Evolutionary conservation across 2,797 vertebrate genomes (phyloP).

Genomic region (Chaetophractus vellerosus): DNA sequence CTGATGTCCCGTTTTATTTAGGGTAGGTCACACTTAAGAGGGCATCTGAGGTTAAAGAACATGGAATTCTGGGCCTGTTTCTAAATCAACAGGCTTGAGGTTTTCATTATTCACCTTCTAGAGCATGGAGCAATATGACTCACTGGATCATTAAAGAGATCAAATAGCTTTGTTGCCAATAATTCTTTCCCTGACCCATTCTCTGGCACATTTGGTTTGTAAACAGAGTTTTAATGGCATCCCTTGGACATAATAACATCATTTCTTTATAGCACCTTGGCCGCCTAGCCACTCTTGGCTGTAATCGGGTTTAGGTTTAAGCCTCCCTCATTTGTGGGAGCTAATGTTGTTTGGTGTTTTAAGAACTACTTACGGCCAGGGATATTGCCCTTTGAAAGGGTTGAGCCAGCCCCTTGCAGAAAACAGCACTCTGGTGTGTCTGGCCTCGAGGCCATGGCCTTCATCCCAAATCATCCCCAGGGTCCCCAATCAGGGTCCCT

Average conservation of each 20-base stretch:
- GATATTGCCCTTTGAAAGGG: constrained; percentile 80
- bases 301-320: constrained; percentile 81
- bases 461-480: constrained; percentile 41
- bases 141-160: constrained; percentile 91
- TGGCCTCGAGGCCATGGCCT: constrained; percentile 43
- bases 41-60: constrained; percentile 91
- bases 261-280: constrained; percentile 88
- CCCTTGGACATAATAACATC: constrained; percentile 89
- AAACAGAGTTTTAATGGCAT: constrained; percentile 92
- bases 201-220: constrained; percentile 90
- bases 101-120: constrained; percentile 90
- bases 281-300: constrained; percentile 77
- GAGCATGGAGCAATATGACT: constrained; percentile 89
- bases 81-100: constrained; percentile 89
- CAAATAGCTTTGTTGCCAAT: constrained; percentile 91
- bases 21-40: constrained; percentile 89
- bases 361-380: constrained; percentile 80
- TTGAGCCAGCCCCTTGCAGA: constrained; percentile 72
- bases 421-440: background rate
- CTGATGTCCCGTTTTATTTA: constrained; percentile 88
- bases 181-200: constrained; percentile 91
- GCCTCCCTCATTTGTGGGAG: constrained; percentile 84
- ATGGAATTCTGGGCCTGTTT: constrained; percentile 88
- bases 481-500: constrained; percentile 24
- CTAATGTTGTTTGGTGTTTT: constrained; percentile 86